Base-by-base conservation (phyloP, 2,113 vertebrate genomes). In the Anarhynchus alexandrinus region DNA sequence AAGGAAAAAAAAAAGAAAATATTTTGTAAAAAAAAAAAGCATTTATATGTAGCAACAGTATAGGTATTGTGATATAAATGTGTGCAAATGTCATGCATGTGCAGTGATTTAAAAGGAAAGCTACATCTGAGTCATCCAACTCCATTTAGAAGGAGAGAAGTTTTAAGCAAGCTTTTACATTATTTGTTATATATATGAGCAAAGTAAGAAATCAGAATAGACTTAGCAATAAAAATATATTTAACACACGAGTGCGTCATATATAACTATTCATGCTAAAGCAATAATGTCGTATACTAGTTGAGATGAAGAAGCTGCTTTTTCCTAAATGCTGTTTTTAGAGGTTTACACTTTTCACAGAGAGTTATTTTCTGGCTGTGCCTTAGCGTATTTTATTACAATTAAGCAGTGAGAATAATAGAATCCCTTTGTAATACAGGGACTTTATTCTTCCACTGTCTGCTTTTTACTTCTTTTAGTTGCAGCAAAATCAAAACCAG, bases 361-460 rank as follows among this genome's bases (percentile, higher is more conserved):
- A 88, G 81, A 82, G 66, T 82, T 77, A 45, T 72, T 94, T 96
- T 81, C 72, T 94, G 20, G 7, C n/a, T 74, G 23, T 43, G 45
- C 47, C 42, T 87, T 45, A 78, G 42, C 52, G 74, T 93, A 15
- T 18, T 84, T 65, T 81, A 77, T 30, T 59, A 23, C 66, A 92
- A 22, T 72, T 91, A 91, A 81, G 22, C 65, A 94, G 43, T 59
- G 65, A 95, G 86, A 82, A 87, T 74, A 94, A 82, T 65, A 76
- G 67, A 72, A 79, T 72, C 66, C 62, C 30, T 72, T 96, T 82
- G 27, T 79, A 79, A 72, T 40, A 76, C 0, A 3, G 76, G 43
- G 27, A n/a, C 27, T 87, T 89, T 42, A 55, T 89, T 93, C 54
- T 93, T 77, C 52, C 51, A 22, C 54, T 92, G 20, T 49, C 29